Percentiles rank a stretch among this genome's conserved stretches.
Conservation (phyloP, 2,888 invertebrate genomes). For the Caenorhabditis zanzibari region DNA sequence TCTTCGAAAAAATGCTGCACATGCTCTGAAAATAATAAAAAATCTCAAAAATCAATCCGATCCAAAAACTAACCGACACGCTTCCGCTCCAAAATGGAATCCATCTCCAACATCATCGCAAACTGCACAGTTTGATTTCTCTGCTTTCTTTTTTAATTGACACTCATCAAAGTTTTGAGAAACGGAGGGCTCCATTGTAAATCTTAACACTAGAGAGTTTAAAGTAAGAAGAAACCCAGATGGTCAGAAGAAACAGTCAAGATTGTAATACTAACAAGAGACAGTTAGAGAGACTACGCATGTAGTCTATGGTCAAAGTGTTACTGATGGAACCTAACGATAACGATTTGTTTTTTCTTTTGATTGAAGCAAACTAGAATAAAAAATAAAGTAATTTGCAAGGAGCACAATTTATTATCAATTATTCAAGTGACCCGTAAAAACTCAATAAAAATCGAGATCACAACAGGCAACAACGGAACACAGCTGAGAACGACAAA, state of each 20-base stretch:
- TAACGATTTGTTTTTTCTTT: neutral
- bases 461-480: neutral
- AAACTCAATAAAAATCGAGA: neutral
- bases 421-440: too few species aligned
- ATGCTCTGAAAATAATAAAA: slow-evolving; percentile 63
- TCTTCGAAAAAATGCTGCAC: slow-evolving; percentile 80
- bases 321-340: slow-evolving; percentile 6
- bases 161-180: slow-evolving; percentile 3
- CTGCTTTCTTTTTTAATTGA: slow-evolving; percentile 9
- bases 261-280: slow-evolving; percentile 8
- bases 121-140: slow-evolving; percentile 45
- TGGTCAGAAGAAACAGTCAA: neutral
- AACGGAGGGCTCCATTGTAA: slow-evolving; percentile 16
- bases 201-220: neutral
- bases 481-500: neutral
- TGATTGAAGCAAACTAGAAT: neutral
- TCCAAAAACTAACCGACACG: slow-evolving; percentile 52
- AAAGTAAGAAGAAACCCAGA: too few species aligned
- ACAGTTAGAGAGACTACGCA: slow-evolving; percentile 37
- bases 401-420: neutral
- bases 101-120: slow-evolving; percentile 67
- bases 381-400: neutral
- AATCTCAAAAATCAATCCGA: neutral
- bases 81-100: slow-evolving; percentile 68
- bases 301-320: slow-evolving; percentile 21